Base-by-base conservation (phyloP, 2,797 vertebrate species). In the Odontamblyopus rebecca region DNA sequence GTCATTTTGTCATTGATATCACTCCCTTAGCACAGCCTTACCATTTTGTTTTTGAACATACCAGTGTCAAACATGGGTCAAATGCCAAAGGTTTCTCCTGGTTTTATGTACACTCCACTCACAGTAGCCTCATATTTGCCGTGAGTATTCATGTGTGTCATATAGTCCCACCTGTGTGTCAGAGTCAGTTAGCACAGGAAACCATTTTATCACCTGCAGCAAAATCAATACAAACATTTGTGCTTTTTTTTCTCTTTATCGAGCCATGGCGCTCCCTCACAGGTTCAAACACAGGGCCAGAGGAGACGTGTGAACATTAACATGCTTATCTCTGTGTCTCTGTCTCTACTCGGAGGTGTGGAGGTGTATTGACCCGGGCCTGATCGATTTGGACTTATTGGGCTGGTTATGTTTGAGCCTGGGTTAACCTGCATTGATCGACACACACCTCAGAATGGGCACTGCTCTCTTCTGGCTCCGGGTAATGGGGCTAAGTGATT, bases 351-450 rank as follows among this genome's bases (percentile, higher is more conserved):
- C 72, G 44, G n/a, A 80, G 83, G 81, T 87, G 92, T 90, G 90
- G 87, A 92, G 88, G 86, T 38, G 35, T 93, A 95, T 95, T 94
- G 93, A 95, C 91, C 93, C 93, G 91, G 87, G 77, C 86, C 80
- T 72, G 91, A 95, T 95, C 90, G 94, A 95, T 94, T 90, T 89
- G 84, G 91, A 93, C 91, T 94, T 93, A 94, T 93, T 93, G 93
- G 90, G 88, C 88, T 93, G 93, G 94, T 94, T 95, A 93, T 92
- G 92, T 93, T 89, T 94, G 93, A 95, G 94, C 93, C 89, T 82
- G 91, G 89, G 94, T 94, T 94, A 94, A 92, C 94, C 93, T 88
- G 68, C 85, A 94, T 94, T 77, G 94, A 94, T 93, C 86, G 89
- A 86, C 88, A 86, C 64, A 82, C 91, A 91, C 90, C 90, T 91